Percentiles rank a stretch among this genome's conserved stretches.
phyloP scores from a whole-genome alignment of 2,888 invertebrate species.

The Fissipunctia ypsillon region DNA sequence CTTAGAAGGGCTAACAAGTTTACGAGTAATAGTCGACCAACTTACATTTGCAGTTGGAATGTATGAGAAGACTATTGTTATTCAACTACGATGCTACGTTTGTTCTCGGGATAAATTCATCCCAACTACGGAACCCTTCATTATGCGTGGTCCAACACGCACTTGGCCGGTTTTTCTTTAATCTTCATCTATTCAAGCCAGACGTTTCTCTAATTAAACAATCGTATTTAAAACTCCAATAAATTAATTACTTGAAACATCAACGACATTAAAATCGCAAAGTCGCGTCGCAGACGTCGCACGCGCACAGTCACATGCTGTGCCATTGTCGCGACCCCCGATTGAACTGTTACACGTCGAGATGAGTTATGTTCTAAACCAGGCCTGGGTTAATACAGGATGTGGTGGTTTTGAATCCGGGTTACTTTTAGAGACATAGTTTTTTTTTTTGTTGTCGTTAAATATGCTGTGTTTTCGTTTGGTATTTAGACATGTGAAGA shows the following conservation, averaged over 20 bases:
- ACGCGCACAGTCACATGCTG: slow-evolving; percentile 79
- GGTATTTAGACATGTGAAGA: too few relatives aligned
- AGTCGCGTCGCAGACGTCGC: slow-evolving; percentile 71
- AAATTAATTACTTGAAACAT: slow-evolving; percentile 62
- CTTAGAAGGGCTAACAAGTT: too few relatives aligned
- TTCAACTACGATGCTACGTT: too few relatives aligned
- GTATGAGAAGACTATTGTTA: too few relatives aligned
- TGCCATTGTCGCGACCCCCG: slow-evolving; percentile 86
- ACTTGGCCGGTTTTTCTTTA: too few relatives aligned
- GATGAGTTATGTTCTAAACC: slow-evolving; percentile 86
- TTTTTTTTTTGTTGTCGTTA: neutral
- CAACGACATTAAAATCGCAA: slow-evolving; percentile 69
- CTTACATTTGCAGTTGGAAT: too few relatives aligned
- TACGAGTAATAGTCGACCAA: too few relatives aligned
- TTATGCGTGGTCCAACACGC: too few relatives aligned
- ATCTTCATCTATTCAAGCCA: neutral
- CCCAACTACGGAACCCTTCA: too few relatives aligned
- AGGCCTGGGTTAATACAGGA: slow-evolving; percentile 70
- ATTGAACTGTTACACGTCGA: slow-evolving; percentile 86
- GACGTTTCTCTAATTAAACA: slow-evolving; percentile 23
- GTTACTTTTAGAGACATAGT: neutral
- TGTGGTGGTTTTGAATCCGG: slow-evolving; percentile 44
- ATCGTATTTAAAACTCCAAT: slow-evolving; percentile 37
- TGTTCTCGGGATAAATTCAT: too few relatives aligned
- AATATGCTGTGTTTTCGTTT: neutral